phyloP scores from a whole-genome alignment of 2,113 vertebrate species.

The Cyprinodon brontotheroides region DNA sequence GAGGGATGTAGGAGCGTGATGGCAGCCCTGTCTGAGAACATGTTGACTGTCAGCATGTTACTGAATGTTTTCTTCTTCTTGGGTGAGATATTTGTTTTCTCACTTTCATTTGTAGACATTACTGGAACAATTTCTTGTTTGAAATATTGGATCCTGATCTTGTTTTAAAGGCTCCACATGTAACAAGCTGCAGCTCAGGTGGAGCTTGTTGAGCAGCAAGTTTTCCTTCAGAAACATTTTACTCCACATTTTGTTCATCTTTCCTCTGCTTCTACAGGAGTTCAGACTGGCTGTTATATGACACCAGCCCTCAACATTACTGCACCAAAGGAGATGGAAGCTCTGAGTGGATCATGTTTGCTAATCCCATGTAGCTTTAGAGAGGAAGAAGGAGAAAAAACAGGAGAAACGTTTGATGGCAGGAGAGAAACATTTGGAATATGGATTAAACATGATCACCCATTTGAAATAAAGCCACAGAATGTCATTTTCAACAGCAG shows the following conservation, averaged over 20 bases:
- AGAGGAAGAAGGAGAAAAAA: no score
- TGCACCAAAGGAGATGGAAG: background rate
- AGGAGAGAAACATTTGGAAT: background rate
- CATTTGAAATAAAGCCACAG: accelerated
- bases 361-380: slow-evolving; percentile 2
- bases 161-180: background rate
- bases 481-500: slow-evolving; percentile 49
- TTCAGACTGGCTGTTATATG: background rate
- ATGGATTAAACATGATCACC: background rate
- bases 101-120: background rate
- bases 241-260: background rate
- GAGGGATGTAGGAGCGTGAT: background rate
- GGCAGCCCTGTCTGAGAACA: background rate
- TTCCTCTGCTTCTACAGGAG: background rate
- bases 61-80: background rate
- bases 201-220: background rate
- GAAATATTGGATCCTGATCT: background rate
- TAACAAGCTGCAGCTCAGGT: background rate
- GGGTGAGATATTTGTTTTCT: background rate
- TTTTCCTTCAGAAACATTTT: background rate
- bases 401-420: background rate
- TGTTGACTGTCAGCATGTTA: slow-evolving; percentile 11
- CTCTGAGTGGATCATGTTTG: slow-evolving; percentile 5
- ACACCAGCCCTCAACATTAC: background rate
- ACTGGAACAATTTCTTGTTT: background rate